A percentile compares a stretch with the other conserved stretches of the same genome.
Conservation (phyloP, 35 echinoderm and acorn worm species). For the Chiridota heheva region DNA sequence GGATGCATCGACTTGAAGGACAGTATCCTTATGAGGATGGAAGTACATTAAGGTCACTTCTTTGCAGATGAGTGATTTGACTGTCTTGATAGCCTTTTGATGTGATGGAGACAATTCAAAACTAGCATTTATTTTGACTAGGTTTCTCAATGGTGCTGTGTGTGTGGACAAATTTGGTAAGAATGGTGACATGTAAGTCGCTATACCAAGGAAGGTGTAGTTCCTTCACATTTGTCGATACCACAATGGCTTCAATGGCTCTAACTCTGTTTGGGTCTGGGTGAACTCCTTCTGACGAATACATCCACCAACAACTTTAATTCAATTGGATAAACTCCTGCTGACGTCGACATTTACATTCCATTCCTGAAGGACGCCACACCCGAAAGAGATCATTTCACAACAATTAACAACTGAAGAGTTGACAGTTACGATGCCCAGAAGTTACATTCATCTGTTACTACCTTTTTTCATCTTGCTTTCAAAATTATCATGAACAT, state of each 20-base stretch:
- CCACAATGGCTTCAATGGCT: constrained; percentile 14
- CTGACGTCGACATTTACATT: too few species aligned
- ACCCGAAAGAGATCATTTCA: too few species aligned
- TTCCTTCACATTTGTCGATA: constrained; percentile 40
- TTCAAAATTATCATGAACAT: too few species aligned
- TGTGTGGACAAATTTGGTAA: constrained; percentile 40
- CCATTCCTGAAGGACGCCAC: too few species aligned
- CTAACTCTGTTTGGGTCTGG: constrained; percentile 46
- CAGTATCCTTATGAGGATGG: constrained; percentile 26
- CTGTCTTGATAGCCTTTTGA: constrained; percentile 17
- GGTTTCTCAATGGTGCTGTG: constrained; percentile 33
- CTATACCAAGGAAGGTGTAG: constrained; percentile 55
- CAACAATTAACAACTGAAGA: too few species aligned
- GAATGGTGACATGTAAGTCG: constrained; percentile 51
- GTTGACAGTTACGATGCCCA: too few species aligned
- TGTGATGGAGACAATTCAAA: constrained; percentile 49
- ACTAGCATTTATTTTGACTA: constrained; percentile 35
- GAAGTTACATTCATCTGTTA: too few species aligned
- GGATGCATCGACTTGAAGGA: constrained; percentile 51
- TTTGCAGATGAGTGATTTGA: constrained; percentile 13
- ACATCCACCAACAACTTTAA: constrained; percentile 56
- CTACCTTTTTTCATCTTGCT: too few species aligned
- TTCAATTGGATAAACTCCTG: neutral
- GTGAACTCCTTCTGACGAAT: constrained; percentile 15
- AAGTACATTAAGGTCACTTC: constrained; percentile 27